phyloP scores from a whole-genome alignment of 2,888 invertebrate genomes.

The Zygothrica quintamaculata region DNA sequence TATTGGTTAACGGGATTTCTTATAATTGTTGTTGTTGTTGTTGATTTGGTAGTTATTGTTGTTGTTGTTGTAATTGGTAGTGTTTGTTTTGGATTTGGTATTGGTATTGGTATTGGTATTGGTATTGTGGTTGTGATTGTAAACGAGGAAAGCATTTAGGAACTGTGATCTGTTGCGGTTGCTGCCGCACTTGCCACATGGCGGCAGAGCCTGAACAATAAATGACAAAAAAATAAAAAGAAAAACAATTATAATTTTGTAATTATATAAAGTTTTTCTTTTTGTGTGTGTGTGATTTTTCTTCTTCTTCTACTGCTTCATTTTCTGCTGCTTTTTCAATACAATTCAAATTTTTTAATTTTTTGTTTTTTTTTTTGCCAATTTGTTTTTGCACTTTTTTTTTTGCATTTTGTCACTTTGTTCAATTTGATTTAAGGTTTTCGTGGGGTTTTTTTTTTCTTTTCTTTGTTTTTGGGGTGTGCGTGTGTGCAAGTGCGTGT shows the following conservation, averaged over 20 bases:
- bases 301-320: too few relatives aligned
- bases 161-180: conserved; percentile 28
- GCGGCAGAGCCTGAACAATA: conserved; percentile 44
- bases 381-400: conserved; percentile 8
- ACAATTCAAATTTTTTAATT: too few relatives aligned
- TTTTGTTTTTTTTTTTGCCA: conserved; percentile 7
- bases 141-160: conserved; percentile 51
- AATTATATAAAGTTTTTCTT: too few relatives aligned
- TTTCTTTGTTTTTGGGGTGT: conserved; percentile 6
- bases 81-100: conserved; percentile 22
- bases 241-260: conserved; percentile 29
- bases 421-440: not conserved
- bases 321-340: too few relatives aligned
- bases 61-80: conserved; percentile 19
- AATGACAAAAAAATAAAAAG: conserved; percentile 40
- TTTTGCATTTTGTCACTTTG: conserved; percentile 6
- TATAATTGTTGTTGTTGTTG: conserved; percentile 17
- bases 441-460: conserved; percentile 8
- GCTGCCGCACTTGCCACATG: conserved; percentile 53
- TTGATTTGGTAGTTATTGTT: conserved; percentile 11
- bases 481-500: not conserved
- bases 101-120: too few relatives aligned
- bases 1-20: conserved; percentile 18
- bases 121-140: conserved; percentile 12
- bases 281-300: too few relatives aligned